Percentiles rank a stretch among this genome's conserved stretches.
Conservation (phyloP, 2,888 invertebrate species). For the Drosophila kuntzei region DNA sequence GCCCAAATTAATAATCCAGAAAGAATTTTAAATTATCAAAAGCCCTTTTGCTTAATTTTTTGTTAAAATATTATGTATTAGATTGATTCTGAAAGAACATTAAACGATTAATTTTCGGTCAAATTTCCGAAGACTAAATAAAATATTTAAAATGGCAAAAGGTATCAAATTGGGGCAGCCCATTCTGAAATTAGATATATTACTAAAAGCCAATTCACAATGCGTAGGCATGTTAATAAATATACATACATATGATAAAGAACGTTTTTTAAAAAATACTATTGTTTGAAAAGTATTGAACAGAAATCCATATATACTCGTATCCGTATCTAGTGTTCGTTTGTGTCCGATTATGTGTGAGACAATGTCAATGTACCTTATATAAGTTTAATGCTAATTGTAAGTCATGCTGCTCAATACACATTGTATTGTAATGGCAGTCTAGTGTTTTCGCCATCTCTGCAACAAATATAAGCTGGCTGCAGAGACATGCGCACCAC, state of each 20-base stretch:
- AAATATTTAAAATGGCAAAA: constrained; percentile 55
- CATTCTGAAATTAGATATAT: constrained; percentile 40
- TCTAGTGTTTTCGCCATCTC: constrained; percentile 53
- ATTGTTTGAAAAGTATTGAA: constrained; percentile 55
- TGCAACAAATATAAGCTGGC: constrained; percentile 44
- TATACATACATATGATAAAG: constrained; percentile 45
- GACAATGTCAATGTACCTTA: constrained; percentile 76
- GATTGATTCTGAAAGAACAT: constrained; percentile 19
- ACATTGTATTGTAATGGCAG: constrained; percentile 77
- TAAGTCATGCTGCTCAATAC: constrained; percentile 82
- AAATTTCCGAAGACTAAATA: constrained; percentile 14
- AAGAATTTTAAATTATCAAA: constrained; percentile 42
- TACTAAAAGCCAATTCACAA: constrained; percentile 51
- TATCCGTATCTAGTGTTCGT: constrained; percentile 31
- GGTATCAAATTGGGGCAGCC: constrained; percentile 22
- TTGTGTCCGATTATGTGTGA: constrained; percentile 63
- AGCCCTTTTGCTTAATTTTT: constrained; percentile 18
- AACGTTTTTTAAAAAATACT: constrained; percentile 46
- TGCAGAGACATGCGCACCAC: constrained; percentile 65
- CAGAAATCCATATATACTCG: constrained; percentile 39
- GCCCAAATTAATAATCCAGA: constrained; percentile 22
- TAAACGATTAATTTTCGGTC: constrained; percentile 13
- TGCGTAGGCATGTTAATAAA: constrained; percentile 47
- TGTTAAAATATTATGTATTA: constrained; percentile 31
- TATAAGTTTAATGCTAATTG: constrained; percentile 73